Conservation (phyloP, 2,797 vertebrate genomes). For the Sebastes vulpes region DNA sequence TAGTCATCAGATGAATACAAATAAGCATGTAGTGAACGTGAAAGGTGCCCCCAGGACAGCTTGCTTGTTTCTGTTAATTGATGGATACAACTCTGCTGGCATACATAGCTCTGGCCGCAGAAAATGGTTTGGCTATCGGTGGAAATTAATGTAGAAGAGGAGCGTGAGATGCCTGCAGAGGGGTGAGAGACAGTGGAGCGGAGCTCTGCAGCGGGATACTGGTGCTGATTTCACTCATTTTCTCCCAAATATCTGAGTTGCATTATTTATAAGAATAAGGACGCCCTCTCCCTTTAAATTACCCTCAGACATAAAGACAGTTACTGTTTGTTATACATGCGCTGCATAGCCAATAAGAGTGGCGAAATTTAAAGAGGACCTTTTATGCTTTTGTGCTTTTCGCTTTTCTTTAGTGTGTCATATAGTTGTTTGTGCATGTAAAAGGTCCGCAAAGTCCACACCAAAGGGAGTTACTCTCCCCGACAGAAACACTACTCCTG, state of each 20-base stretch:
- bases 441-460: no score
- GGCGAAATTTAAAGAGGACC: background rate
- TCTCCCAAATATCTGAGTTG: slow-evolving; percentile 2
- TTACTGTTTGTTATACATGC: background rate
- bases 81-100: slow-evolving; percentile 10
- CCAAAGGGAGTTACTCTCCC: no score
- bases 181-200: background rate
- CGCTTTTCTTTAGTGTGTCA: no score
- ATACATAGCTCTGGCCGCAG: slow-evolving; percentile 1
- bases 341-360: background rate
- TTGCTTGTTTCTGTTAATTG: slow-evolving; percentile 31
- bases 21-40: background rate
- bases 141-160: slow-evolving; percentile 11
- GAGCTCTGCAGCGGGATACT: slow-evolving; percentile 11
- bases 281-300: background rate
- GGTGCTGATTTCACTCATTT: slow-evolving; percentile 12
- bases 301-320: background rate
- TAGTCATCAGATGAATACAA: slow-evolving; percentile 16
- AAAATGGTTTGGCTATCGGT: slow-evolving; percentile 9
- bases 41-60: slow-evolving; percentile 10
- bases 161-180: slow-evolving; percentile 52
- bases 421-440: no score
- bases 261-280: background rate
- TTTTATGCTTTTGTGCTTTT: no score
- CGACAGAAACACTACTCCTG: no score